These are phyloP conservation scores for Aphis gossypii DNA, from an alignment of 1,140 invertebrate genomes.

Conservation along the genomic window DNA sequence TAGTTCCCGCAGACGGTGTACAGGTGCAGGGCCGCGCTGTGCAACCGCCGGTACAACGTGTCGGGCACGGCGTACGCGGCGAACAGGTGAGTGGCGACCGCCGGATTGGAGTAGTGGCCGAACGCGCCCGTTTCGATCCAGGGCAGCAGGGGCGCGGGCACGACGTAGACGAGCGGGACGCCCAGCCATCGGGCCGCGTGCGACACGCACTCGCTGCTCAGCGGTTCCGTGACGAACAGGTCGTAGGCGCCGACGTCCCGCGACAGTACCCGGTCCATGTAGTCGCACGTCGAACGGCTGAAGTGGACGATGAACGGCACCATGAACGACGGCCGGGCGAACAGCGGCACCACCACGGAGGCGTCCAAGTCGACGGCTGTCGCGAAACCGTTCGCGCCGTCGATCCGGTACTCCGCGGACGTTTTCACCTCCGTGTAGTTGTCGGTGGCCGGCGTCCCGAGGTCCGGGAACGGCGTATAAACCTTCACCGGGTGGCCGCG, in stretches of 20 bases:
- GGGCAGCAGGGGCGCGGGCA: background rate
- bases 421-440: constrained; percentile 34
- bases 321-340: background rate
- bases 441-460: background rate
- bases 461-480: constrained; percentile 42
- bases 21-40: background rate
- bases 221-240: background rate
- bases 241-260: background rate
- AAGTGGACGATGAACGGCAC: background rate
- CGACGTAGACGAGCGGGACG: constrained; percentile 27
- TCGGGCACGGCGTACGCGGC: background rate
- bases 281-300: background rate
- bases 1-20: background rate
- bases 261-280: background rate
- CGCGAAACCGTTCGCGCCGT: too few relatives aligned
- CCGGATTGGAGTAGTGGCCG: background rate
- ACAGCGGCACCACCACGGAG: background rate
- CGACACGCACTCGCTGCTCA: background rate
- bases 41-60: background rate
- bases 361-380: background rate
- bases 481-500: constrained; percentile 46
- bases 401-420: background rate
- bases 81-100: background rate
- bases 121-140: background rate
- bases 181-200: background rate